A percentile compares a stretch with the other conserved stretches of the same genome.
Evolutionary conservation across 2,888 invertebrate species (phyloP).

Genomic region (Laothoe populi): DNA sequence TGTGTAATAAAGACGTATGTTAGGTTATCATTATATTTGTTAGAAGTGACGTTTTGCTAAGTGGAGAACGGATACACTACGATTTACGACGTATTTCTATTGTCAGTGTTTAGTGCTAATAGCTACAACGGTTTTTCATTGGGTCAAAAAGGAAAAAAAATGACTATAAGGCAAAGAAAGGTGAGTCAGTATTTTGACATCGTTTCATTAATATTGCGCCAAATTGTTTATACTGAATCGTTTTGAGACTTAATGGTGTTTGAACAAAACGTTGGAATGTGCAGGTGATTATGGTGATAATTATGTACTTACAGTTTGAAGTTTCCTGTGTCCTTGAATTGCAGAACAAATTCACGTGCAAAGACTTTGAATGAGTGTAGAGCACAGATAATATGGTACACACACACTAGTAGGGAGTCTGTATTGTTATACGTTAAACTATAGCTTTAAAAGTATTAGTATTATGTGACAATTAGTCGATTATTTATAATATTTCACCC

Average conservation of each 20-base stretch:
- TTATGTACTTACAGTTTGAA: background rate
- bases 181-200: constrained; percentile 43
- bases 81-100: background rate
- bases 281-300: background rate
- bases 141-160: constrained; percentile 37
- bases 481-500: background rate
- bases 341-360: background rate
- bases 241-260: background rate
- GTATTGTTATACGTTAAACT: no score
- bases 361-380: background rate
- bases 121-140: background rate
- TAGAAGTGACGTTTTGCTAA: constrained; percentile 14
- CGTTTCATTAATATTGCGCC: no score
- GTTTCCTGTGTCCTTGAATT: background rate
- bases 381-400: background rate
- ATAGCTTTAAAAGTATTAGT: no score
- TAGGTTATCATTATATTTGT: background rate
- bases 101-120: background rate
- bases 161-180: constrained; percentile 68
- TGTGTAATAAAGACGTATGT: constrained; percentile 12
- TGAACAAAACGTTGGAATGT: background rate
- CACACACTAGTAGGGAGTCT: no score
- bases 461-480: constrained; percentile 12
- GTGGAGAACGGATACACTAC: no score
- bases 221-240: background rate